phyloP scores from a whole-genome alignment of 2,113 vertebrate species.

The Alouatta palliata region DNA sequence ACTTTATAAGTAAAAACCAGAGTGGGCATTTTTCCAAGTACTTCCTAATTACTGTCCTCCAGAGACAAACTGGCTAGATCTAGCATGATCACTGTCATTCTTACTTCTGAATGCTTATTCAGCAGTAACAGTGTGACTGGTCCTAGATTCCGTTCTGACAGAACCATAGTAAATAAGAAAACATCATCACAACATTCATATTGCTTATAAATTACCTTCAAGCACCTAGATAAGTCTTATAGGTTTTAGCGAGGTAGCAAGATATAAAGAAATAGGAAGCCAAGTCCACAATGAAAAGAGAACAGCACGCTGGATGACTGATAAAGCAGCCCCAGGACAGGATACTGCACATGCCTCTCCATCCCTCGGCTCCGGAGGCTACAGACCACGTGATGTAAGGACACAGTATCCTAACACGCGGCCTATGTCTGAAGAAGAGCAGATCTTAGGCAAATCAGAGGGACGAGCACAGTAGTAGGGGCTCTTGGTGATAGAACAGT shows the following conservation, averaged over 20 bases:
- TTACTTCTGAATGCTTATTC: neutral
- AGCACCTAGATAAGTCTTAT: neutral
- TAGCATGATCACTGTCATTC: accelerated
- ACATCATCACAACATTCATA: neutral
- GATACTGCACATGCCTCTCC: accelerated
- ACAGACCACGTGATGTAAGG: neutral
- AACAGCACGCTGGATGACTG: neutral
- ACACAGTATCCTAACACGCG: neutral
- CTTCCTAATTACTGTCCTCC: neutral
- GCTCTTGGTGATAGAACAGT: neutral
- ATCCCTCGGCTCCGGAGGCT: neutral
- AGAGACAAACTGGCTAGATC: neutral
- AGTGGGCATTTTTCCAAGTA: neutral
- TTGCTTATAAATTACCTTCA: neutral
- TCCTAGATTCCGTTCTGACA: neutral
- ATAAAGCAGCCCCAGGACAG: too few species aligned
- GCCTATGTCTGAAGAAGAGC: neutral
- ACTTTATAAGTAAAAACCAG: neutral
- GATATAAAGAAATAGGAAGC: neutral
- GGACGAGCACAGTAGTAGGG: neutral
- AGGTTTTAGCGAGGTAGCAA: neutral
- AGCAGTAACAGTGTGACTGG: neutral
- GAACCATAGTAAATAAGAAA: neutral
- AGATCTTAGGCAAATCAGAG: neutral
- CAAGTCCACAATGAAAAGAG: neutral